phyloP scores from a whole-genome alignment of 2,113 vertebrate species.

The Piaya cayana region DNA sequence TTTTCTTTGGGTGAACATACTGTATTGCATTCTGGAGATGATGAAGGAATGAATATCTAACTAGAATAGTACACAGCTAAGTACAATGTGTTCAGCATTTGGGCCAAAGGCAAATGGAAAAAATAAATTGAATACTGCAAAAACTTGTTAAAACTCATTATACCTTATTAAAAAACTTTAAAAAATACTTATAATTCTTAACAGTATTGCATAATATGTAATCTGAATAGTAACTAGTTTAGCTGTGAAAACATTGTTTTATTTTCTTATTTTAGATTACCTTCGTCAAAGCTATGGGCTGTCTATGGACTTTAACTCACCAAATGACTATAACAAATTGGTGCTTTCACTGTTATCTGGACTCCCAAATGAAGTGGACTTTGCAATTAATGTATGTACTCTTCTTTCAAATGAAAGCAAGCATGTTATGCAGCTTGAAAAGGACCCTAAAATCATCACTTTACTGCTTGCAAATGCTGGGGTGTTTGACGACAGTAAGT shows the following conservation, averaged over 20 bases:
- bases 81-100: not conserved
- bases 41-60: not conserved
- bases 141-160: not conserved
- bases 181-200: not conserved
- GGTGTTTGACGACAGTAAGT: constrained; percentile 97
- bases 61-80: not conserved
- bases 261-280: constrained; percentile 85
- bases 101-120: not conserved
- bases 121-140: not conserved
- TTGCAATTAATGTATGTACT: constrained; percentile 98
- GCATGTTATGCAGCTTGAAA: constrained; percentile 98
- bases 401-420: constrained; percentile 99
- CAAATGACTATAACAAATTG: constrained; percentile 99
- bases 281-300: constrained; percentile 99
- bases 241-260: not conserved
- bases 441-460: constrained; percentile 98
- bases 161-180: not conserved
- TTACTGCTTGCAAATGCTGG: constrained; percentile 96
- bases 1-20: not conserved
- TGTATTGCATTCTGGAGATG: not conserved
- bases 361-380: constrained; percentile 99
- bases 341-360: constrained; percentile 98
- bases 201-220: not conserved
- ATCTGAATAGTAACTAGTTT: not conserved
- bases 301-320: constrained; percentile 92